These are phyloP conservation scores for Ptiloglossa arizonensis DNA, from an alignment of 1,140 invertebrate species.

Conservation along the genomic window DNA sequence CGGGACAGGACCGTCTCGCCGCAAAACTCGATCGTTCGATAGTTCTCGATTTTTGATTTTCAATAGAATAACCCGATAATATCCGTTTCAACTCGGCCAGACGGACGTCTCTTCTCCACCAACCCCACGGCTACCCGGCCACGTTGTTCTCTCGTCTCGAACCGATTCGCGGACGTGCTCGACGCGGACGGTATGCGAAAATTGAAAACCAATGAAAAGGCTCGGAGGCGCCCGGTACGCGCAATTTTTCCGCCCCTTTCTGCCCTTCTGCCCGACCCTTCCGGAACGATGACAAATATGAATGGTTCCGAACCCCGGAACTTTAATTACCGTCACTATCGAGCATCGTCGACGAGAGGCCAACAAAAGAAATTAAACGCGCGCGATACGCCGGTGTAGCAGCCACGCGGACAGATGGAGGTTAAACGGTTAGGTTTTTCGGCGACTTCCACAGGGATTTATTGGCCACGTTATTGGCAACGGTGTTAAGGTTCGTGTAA, in stretches of 20 bases:
- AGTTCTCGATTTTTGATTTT: constrained; percentile 68
- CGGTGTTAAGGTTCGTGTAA: too few species aligned
- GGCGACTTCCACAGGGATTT: too few species aligned
- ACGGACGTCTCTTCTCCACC: constrained; percentile 28
- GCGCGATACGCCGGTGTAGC: constrained; percentile 13
- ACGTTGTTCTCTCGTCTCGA: constrained; percentile 17
- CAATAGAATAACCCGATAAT: constrained; percentile 64
- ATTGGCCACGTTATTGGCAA: too few species aligned
- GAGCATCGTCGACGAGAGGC: constrained; percentile 1
- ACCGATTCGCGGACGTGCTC: constrained; percentile 55
- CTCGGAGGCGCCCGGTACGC: constrained; percentile 23
- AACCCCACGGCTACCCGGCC: not conserved
- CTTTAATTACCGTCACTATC: constrained; percentile 61
- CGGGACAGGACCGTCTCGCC: constrained; percentile 48
- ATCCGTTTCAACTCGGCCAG: constrained; percentile 37
- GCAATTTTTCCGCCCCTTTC: constrained; percentile 9
- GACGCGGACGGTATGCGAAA: constrained; percentile 53
- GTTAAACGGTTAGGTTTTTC: too few species aligned
- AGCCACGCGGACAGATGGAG: too few species aligned
- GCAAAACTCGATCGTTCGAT: constrained; percentile 61
- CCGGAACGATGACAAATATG: constrained; percentile 47
- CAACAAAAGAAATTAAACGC: constrained; percentile 46
- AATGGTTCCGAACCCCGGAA: constrained; percentile 58
- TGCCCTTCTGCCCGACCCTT: constrained; percentile 12
- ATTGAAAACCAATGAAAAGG: constrained; percentile 62